Conservation (phyloP, 2,888 invertebrate genomes). For the Parascotia fuliginaria region DNA sequence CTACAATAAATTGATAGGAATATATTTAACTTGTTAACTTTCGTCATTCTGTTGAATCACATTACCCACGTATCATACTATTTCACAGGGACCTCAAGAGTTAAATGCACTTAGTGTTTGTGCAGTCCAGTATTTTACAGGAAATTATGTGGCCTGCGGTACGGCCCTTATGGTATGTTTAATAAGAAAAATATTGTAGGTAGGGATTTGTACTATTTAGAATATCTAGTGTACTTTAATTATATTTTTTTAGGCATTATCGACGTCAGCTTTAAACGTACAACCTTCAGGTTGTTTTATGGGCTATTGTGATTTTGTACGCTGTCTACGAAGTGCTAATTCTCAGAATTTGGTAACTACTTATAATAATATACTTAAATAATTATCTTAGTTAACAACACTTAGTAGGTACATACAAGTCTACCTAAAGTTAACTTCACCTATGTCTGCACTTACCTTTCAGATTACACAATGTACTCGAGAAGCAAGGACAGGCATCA, state of each 20-base stretch:
- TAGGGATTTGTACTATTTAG: too few species aligned
- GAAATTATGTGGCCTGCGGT: constrained; percentile 83
- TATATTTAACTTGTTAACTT: too few species aligned
- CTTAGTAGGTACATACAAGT: too few species aligned
- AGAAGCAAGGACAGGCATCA: constrained; percentile 80
- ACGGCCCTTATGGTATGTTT: constrained; percentile 76
- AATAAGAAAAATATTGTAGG: too few species aligned
- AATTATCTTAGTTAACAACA: too few species aligned
- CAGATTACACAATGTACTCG: constrained; percentile 84
- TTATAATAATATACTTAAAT: too few species aligned
- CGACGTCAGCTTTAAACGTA: constrained; percentile 77
- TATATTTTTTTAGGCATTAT: constrained; percentile 60
- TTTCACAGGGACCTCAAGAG: constrained; percentile 83
- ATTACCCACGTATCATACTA: too few species aligned
- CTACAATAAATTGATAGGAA: too few species aligned
- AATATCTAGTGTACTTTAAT: background rate
- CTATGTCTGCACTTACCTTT: constrained; percentile 28
- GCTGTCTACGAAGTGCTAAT: constrained; percentile 85
- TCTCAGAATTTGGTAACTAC: constrained; percentile 82
- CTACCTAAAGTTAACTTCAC: background rate
- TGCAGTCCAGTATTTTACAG: constrained; percentile 82
- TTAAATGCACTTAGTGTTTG: constrained; percentile 81
- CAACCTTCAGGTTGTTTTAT: constrained; percentile 82
- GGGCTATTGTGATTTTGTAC: constrained; percentile 87
- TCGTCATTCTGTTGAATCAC: too few species aligned